Base-by-base conservation (phyloP, 2,888 invertebrate species). In the Troilus luridus region DNA sequence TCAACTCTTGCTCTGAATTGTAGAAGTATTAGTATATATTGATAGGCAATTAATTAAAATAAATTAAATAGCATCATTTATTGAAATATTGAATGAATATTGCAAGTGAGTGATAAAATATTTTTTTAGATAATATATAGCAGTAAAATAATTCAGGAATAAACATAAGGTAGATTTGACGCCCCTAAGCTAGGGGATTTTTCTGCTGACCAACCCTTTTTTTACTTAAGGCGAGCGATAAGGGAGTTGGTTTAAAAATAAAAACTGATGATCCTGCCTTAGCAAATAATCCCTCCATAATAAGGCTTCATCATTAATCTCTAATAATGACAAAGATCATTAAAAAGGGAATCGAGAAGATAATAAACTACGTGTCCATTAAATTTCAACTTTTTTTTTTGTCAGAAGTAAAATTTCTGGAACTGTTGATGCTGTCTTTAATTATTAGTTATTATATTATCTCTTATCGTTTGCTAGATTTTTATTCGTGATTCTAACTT, bases 231-330 rank as follows among this genome's bases (percentile, higher is more conserved):
- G 41, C 27, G 72, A 41, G 27, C 19, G 27, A 12, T 10, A 19
- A 19, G 67, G 9, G 72, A 27, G 72, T 77, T 41, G 72, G 6
- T 77, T 14, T 24, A 11, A 27, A 41, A 24, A 41, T 41, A 77
- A 77, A 77, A 77, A 41, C 7, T 41, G 72, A 77, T 77, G 72
- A 77, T 27, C 72, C 41, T 41, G 72, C 17, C 27, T 41, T 24
- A 12, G 27, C 72, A 17, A 17, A 77, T 77, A 17, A 27, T 41
- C 17, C 8, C 19, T 19, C 27, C 41, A 27, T 77, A 77, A 77
- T 77, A 77, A 77, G 72, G 41, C 41, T 17, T 77, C 72, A 77
- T 77, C 72, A 77, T 77, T 77, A 27, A 77, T 41, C 17, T 77
- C 27, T 0, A 77, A 41, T 41, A 41, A 27, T 41, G 72, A 17